phyloP scores from a whole-genome alignment of 2,797 vertebrate genomes.

The Thamnophis elegans region DNA sequence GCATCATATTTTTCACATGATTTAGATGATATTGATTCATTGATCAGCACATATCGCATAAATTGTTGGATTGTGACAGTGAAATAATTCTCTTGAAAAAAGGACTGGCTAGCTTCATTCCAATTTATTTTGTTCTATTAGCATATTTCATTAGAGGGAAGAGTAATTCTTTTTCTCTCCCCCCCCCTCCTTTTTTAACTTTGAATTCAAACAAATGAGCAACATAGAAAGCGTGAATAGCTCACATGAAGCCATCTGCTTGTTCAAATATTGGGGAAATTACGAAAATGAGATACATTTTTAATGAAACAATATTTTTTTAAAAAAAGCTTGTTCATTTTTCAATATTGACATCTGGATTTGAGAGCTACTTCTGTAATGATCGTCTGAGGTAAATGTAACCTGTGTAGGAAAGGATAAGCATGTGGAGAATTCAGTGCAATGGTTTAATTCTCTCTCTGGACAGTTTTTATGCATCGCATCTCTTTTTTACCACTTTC shows the following conservation, averaged over 20 bases:
- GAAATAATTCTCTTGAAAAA: not conserved
- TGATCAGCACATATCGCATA: not conserved
- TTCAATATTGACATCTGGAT: conserved; percentile 35
- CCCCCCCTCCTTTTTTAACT: not conserved
- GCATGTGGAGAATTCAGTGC: conserved; percentile 39
- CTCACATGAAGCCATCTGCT: conserved; percentile 38
- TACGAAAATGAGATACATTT: conserved; percentile 42
- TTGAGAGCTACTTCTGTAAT: conserved; percentile 28
- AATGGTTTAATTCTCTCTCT: conserved; percentile 37
- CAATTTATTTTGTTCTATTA: not conserved
- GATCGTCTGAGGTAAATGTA: conserved; percentile 31
- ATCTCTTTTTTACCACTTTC: conserved; percentile 41
- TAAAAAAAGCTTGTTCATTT: conserved; percentile 18
- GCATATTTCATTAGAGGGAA: not conserved
- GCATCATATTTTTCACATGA: not conserved
- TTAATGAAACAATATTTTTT: conserved; percentile 21
- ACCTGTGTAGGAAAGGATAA: conserved; percentile 24
- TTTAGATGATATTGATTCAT: not conserved
- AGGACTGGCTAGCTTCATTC: not conserved
- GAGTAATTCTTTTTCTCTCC: not conserved
- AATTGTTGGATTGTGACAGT: not conserved
- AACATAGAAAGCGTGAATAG: conserved; percentile 21
- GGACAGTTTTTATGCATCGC: conserved; percentile 51
- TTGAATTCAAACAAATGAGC: not conserved
- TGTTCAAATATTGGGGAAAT: conserved; percentile 19